A percentile compares a stretch with the other conserved stretches of the same genome.
Conservation (phyloP, 53 echinoderm and acorn worm genomes). For the Paracentrotus lividus region DNA sequence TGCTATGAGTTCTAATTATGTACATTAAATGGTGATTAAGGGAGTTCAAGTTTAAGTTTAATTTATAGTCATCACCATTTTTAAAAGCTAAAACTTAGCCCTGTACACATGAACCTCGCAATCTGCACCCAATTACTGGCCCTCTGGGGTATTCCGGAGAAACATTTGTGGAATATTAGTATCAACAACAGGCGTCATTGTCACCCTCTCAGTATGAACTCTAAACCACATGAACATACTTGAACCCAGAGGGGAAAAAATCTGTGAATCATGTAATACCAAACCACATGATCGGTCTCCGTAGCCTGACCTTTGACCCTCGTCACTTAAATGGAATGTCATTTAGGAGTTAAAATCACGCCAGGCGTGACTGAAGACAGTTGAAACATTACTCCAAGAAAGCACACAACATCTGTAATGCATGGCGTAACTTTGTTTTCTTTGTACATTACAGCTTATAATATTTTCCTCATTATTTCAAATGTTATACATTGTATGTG, state of each 20-base stretch:
- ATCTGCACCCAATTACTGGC: conserved; percentile 12
- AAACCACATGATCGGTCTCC: conserved; percentile 32
- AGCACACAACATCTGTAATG: not conserved
- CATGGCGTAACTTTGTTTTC: not conserved
- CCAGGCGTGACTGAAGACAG: not conserved
- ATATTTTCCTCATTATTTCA: not conserved
- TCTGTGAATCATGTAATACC: conserved; percentile 17
- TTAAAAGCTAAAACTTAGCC: not conserved
- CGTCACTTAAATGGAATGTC: conserved; percentile 15
- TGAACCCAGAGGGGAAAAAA: not conserved
- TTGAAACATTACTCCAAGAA: not conserved
- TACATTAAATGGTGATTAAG: not conserved
- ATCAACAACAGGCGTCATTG: conserved; percentile 45
- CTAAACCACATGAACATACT: conserved; percentile 49
- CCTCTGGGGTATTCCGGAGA: not conserved
- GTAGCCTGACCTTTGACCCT: conserved; percentile 6
- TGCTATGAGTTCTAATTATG: not conserved
- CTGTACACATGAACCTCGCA: not conserved
- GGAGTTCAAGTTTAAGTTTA: not conserved
- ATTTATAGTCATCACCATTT: too few species aligned
- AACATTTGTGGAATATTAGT: conserved; percentile 31
- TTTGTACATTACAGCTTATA: not conserved
- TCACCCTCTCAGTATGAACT: conserved; percentile 44
- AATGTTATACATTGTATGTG: not conserved
- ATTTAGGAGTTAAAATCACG: conserved; percentile 9